These are phyloP conservation scores for Lymantria dispar DNA, from an alignment of 2,888 invertebrate genomes.

Conservation along the genomic window DNA sequence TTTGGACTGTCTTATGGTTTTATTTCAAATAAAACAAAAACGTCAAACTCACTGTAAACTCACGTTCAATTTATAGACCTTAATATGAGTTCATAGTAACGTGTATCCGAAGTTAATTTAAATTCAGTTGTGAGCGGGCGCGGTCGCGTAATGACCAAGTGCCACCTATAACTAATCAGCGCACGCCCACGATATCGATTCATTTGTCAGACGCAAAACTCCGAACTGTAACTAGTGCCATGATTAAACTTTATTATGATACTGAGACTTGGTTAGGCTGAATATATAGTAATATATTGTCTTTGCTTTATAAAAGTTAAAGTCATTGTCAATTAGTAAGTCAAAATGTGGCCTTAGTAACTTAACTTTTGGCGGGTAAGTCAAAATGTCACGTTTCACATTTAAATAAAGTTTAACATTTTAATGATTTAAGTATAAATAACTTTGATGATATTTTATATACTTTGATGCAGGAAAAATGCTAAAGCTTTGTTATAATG, in stretches of 20 bases:
- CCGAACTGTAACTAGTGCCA: slow-evolving; percentile 8
- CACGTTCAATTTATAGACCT: background rate
- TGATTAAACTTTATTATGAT: slow-evolving; percentile 20
- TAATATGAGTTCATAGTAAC: slow-evolving; percentile 38
- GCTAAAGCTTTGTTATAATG: too few species aligned
- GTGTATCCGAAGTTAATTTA: slow-evolving; percentile 47
- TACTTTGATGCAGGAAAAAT: too few species aligned
- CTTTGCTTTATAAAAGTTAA: too few species aligned
- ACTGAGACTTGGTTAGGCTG: background rate
- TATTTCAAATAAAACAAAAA: background rate
- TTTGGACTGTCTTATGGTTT: too few species aligned
- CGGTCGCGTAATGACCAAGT: slow-evolving; percentile 57
- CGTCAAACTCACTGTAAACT: slow-evolving; percentile 3
- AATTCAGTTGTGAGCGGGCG: slow-evolving; percentile 64
- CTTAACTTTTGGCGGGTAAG: too few species aligned
- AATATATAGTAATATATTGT: background rate
- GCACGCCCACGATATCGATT: slow-evolving; percentile 52
- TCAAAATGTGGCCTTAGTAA: too few species aligned
- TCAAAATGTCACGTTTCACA: too few species aligned
- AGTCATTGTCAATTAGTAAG: too few species aligned
- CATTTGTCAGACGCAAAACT: slow-evolving; percentile 57
- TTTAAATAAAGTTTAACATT: too few species aligned
- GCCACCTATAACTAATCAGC: slow-evolving; percentile 69
- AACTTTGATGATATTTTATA: too few species aligned
- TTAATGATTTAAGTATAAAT: too few species aligned